Evolutionary conservation across 2,113 vertebrate genomes (phyloP).

Genomic region (Hippoglossus stenolepis): DNA sequence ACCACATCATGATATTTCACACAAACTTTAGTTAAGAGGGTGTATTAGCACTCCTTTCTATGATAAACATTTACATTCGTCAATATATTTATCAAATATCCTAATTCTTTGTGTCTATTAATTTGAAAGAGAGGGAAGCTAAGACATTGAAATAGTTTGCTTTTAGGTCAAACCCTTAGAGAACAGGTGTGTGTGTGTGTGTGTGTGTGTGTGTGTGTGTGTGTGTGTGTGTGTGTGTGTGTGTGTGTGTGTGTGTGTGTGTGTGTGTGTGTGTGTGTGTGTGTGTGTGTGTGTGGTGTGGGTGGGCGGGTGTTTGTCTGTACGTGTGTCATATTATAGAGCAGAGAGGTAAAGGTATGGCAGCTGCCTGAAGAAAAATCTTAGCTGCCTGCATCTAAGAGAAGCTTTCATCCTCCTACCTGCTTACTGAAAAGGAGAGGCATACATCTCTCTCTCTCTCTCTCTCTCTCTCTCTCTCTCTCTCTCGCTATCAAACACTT

Average conservation of each 20-base stretch:
- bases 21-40: background rate
- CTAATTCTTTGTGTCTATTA: background rate
- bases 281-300: conserved; percentile 42
- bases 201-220: conserved; percentile 45
- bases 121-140: conserved; percentile 32
- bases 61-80: background rate
- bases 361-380: conserved; percentile 68
- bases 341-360: conserved; percentile 65
- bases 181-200: conserved; percentile 51
- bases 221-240: conserved; percentile 43
- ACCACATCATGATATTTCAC: background rate
- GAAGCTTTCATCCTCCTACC: conserved; percentile 78
- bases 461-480: background rate
- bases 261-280: conserved; percentile 6
- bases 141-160: conserved; percentile 65
- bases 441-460: conserved; percentile 5
- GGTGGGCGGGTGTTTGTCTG: conserved; percentile 34
- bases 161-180: conserved; percentile 71
- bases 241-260: conserved; percentile 40
- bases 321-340: conserved; percentile 65
- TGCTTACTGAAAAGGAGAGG: conserved; percentile 53
- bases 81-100: background rate
- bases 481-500: conserved; percentile 5
- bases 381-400: conserved; percentile 67
- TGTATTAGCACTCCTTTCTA: conserved; percentile 1